phyloP scores from a whole-genome alignment of 2,797 vertebrate genomes.

The Cottoperca gobio region DNA sequence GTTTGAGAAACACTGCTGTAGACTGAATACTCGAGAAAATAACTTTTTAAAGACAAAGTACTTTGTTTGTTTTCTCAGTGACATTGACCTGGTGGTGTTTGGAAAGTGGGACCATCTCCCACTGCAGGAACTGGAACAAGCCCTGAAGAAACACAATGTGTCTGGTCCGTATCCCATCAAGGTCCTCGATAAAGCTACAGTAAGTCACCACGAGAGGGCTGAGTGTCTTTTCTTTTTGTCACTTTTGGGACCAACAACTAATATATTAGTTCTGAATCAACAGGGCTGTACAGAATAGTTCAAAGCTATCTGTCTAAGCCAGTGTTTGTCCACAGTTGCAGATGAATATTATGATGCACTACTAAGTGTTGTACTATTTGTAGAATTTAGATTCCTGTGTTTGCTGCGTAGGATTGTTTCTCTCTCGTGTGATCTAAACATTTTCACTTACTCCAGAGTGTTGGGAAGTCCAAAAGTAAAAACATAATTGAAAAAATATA shows the following conservation, averaged over 20 bases:
- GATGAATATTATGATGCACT: no score
- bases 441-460: no score
- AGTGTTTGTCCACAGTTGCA: no score
- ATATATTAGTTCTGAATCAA: background rate
- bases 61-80: slow-evolving; percentile 79
- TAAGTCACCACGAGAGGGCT: slow-evolving; percentile 75
- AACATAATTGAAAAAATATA: no score
- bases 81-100: slow-evolving; percentile 98
- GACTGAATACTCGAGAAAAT: background rate
- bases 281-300: no score
- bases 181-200: slow-evolving; percentile 98
- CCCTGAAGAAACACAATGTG: slow-evolving; percentile 92
- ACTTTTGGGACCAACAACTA: background rate
- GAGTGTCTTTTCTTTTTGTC: background rate
- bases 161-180: slow-evolving; percentile 95
- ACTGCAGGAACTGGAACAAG: slow-evolving; percentile 95
- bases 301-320: no score
- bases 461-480: no score
- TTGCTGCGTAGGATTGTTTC: no score
- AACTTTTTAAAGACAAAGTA: background rate
- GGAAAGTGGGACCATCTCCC: slow-evolving; percentile 97
- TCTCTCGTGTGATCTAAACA: no score
- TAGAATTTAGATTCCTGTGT: no score
- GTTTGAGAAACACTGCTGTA: background rate
- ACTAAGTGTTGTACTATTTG: no score